A percentile compares a stretch with the other conserved stretches of the same genome.
phyloP scores from a whole-genome alignment of 2,113 vertebrate genomes.

The Corythornis cristatus region DNA sequence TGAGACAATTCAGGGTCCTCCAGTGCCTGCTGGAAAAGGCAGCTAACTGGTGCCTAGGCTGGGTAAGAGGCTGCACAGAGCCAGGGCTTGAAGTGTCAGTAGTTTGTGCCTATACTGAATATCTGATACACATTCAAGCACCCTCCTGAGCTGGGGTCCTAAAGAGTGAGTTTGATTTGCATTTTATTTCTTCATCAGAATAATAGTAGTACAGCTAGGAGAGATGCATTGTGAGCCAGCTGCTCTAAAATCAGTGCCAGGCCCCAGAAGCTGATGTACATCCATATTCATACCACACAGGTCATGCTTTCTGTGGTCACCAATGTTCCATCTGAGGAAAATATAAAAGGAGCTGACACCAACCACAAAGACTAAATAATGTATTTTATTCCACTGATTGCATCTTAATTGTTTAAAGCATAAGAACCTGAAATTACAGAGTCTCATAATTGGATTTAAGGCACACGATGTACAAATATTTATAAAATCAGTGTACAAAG shows the following conservation, averaged over 20 bases:
- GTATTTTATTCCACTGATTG: slow-evolving; percentile 41
- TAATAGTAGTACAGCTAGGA: not conserved
- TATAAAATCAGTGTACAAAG: slow-evolving; percentile 51
- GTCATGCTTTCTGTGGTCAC: not conserved
- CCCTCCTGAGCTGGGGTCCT: not conserved
- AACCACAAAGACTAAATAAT: not conserved
- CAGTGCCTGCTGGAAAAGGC: not conserved
- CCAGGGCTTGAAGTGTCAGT: not conserved
- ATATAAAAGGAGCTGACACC: not conserved
- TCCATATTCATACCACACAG: not conserved
- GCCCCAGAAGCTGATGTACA: not conserved
- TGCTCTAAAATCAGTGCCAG: not conserved
- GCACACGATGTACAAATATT: slow-evolving; percentile 31
- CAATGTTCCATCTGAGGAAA: not conserved
- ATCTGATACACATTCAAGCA: not conserved
- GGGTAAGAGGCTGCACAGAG: not conserved
- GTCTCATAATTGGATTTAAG: slow-evolving; percentile 56
- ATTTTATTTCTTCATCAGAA: not conserved
- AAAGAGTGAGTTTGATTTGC: not conserved
- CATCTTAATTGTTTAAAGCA: slow-evolving; percentile 17
- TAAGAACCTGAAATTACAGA: not conserved
- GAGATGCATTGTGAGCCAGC: not conserved
- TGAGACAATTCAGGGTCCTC: not conserved
- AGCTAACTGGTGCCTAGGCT: not conserved
- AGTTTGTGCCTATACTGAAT: not conserved